Conservation (phyloP, 2,113 vertebrate species). For the Eupsittula cactorum region DNA sequence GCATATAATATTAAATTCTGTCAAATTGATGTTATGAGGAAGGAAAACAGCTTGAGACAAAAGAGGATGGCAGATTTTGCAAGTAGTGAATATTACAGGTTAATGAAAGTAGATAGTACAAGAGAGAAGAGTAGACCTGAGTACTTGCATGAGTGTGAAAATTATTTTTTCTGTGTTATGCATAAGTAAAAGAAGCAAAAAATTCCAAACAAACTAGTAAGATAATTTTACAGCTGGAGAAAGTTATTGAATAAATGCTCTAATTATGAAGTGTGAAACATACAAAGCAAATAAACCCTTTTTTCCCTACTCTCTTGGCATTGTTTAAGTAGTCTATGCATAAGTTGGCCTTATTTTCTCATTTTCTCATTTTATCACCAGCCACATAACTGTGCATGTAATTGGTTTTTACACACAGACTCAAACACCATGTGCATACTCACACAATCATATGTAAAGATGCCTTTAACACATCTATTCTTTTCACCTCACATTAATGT, state of each 20-base stretch:
- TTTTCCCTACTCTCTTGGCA: neutral
- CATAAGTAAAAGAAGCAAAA: neutral
- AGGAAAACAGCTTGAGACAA: neutral
- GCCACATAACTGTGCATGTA: neutral
- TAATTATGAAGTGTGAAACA: neutral
- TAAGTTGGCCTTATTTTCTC: neutral
- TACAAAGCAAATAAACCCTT: neutral
- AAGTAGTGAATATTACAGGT: neutral
- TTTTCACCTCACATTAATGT: conserved; percentile 2
- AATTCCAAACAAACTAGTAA: rapidly evolving
- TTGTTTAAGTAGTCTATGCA: neutral
- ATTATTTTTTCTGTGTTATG: neutral
- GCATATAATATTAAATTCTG: neutral
- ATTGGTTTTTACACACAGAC: neutral
- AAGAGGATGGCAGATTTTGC: neutral
- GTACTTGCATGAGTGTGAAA: neutral
- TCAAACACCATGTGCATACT: neutral
- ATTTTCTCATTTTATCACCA: neutral
- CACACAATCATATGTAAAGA: neutral
- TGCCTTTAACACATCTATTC: neutral
- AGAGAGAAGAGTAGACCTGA: neutral
- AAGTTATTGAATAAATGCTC: neutral
- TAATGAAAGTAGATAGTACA: neutral
- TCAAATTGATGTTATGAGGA: neutral
- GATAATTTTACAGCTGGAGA: neutral